Base-by-base conservation (phyloP, 1,140 invertebrate species). In the Heliothis subflexa region DNA sequence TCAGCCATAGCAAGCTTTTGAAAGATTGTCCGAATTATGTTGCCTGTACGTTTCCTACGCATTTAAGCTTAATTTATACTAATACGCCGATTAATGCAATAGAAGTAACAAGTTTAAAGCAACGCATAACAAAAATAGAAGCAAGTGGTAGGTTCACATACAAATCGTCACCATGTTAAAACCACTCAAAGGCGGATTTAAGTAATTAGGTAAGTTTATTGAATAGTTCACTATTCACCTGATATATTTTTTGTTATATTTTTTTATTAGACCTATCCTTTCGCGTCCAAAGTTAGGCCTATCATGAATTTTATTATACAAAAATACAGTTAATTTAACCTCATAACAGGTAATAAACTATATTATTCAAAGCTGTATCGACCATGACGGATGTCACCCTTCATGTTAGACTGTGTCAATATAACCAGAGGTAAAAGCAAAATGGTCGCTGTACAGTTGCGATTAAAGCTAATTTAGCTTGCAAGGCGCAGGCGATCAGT, bases 381-480 rank as follows among this genome's bases (percentile, higher is more conserved):
- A 55, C 71, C 54, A 73, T 54, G 18, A 57, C 33, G 40, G 11
- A 3, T 72, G n/a, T 21, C 16, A 59, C 25, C 14, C n/a, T 28
- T 59, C 40, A 40, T 62, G 49, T 61, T 50, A 62, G 28, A 47
- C 10, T 70, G 47, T n/a, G 54, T 59, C 47, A 45, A 73, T 45
- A 55, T 71, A 16, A 59, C 16, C 54, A 59, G 54, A 49, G 11
- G 71, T 21, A 59, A 28, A 62, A 55, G 54, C 71, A 55, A 59
- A 59, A 25, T 57, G 25, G 40, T 73, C 55, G 71, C 55, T 73
- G 25, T 52, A 40, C n/a, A 55, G 14, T 54, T 52, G 68, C 50
- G 25, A 72, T 72, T 55, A 72, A 72, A 72, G 68, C 68, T 25
- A 72, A 55, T 55, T 33, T 40, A 52, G 50, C 18, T 72, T 72